Evolutionary conservation across 2,797 vertebrate genomes (phyloP).

Genomic region (Monodelphis domestica): DNA sequence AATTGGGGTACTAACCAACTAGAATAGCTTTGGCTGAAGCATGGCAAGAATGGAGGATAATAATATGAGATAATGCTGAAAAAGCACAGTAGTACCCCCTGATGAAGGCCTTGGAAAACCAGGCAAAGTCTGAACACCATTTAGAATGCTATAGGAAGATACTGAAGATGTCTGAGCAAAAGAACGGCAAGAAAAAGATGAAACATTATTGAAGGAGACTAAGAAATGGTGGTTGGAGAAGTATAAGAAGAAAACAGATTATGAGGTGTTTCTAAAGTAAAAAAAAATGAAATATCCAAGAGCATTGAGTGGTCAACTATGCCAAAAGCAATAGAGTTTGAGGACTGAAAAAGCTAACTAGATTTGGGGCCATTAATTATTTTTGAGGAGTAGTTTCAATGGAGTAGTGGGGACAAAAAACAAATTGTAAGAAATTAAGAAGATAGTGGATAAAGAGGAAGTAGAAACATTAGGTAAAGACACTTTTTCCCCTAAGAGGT

Average conservation of each 20-base stretch:
- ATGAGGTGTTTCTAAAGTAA: not conserved
- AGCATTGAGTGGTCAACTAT: not conserved
- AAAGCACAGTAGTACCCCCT: not conserved
- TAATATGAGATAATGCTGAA: not conserved
- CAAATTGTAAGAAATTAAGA: not conserved
- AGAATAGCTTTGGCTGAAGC: not conserved
- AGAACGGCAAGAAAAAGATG: not conserved
- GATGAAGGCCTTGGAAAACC: not conserved
- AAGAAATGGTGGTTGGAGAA: not conserved
- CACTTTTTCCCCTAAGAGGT: not conserved
- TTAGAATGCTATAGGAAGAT: not conserved
- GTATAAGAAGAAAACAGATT: not conserved
- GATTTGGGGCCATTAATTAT: not conserved
- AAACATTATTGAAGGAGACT: not conserved
- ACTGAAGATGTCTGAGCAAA: not conserved
- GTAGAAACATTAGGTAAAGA: not conserved
- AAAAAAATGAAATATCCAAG: not conserved
- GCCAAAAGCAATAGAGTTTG: not conserved
- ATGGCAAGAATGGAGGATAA: not conserved
- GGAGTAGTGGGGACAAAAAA: not conserved
- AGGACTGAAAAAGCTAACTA: not conserved
- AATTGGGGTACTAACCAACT: not conserved
- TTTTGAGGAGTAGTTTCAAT: not conserved
- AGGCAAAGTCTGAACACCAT: not conserved
- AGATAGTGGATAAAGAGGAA: not conserved